These are phyloP conservation scores for Artemia sp. DNA, from an alignment of 2,888 invertebrate genomes.

Conservation along the genomic window DNA sequence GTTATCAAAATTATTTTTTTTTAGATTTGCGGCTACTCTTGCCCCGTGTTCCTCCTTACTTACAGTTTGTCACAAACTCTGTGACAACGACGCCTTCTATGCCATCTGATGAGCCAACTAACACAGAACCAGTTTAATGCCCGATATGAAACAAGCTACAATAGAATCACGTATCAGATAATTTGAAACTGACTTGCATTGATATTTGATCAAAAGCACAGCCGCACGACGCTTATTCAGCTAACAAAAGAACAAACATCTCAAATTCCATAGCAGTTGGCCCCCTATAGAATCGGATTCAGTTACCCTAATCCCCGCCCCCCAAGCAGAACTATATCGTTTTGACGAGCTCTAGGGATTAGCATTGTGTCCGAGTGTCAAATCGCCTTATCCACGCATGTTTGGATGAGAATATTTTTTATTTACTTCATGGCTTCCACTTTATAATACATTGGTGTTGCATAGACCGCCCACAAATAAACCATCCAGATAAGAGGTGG, in stretches of 20 bases:
- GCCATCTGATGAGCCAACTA: too few species aligned
- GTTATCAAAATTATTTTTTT: too few species aligned
- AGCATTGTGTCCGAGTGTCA: slow-evolving; percentile 7
- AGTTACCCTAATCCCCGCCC: slow-evolving; percentile 15
- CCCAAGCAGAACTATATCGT: slow-evolving; percentile 14
- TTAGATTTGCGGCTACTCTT: too few species aligned
- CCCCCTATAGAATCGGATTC: slow-evolving; percentile 7
- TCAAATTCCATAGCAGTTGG: slow-evolving; percentile 9
- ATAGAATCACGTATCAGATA: too few species aligned
- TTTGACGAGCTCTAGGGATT: slow-evolving; percentile 12
- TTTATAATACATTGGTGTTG: slow-evolving; percentile 11
- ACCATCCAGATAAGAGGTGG: neutral
- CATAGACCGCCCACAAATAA: slow-evolving; percentile 2
- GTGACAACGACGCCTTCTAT: too few species aligned
- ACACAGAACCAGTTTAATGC: too few species aligned
- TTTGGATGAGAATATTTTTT: slow-evolving; percentile 7
- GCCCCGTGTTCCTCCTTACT: too few species aligned
- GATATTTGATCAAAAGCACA: neutral
- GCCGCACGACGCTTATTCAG: slow-evolving; percentile 12
- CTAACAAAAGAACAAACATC: slow-evolving; percentile 13
- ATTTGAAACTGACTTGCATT: too few species aligned
- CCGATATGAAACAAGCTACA: too few species aligned
- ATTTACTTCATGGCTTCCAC: neutral
- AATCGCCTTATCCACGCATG: slow-evolving; percentile 12
- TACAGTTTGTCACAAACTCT: too few species aligned